Conservation (phyloP, 2,888 invertebrate species). For the Cryptocephalus primarius region DNA sequence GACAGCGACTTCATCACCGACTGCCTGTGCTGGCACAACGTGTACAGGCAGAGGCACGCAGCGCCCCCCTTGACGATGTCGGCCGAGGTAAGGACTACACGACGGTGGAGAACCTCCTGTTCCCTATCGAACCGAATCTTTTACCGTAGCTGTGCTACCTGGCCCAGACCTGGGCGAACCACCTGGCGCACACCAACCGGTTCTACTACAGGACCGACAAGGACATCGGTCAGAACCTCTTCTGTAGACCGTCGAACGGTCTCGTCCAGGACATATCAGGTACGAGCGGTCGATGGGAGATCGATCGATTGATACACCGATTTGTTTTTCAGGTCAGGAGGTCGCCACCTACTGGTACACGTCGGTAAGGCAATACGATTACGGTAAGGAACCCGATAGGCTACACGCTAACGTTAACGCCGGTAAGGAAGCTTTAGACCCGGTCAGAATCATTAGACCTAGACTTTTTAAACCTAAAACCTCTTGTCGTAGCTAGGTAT, state of each 20-base stretch:
- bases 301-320: not conserved
- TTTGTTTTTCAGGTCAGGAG: constrained; percentile 53
- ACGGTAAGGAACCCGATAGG: constrained; percentile 59
- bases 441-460: not conserved
- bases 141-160: constrained; percentile 59
- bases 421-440: constrained; percentile 39
- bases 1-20: constrained; percentile 75
- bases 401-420: constrained; percentile 70
- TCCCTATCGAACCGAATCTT: no score
- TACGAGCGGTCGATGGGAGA: constrained; percentile 21
- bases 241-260: constrained; percentile 59
- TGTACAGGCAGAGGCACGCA: constrained; percentile 65
- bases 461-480: constrained; percentile 1
- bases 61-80: constrained; percentile 64
- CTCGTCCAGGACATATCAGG: constrained; percentile 59
- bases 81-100: constrained; percentile 48
- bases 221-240: constrained; percentile 70
- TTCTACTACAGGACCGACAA: constrained; percentile 68
- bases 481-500: constrained; percentile 1
- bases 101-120: no score
- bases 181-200: constrained; percentile 68
- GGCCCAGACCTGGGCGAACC: constrained; percentile 83
- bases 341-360: constrained; percentile 75
- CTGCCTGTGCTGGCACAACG: constrained; percentile 74
- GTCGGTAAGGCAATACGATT: constrained; percentile 64